Percentiles rank a stretch among this genome's conserved stretches.
Evolutionary conservation across 2,113 vertebrate genomes (phyloP).

Genomic region (Lamprotornis superbus): DNA sequence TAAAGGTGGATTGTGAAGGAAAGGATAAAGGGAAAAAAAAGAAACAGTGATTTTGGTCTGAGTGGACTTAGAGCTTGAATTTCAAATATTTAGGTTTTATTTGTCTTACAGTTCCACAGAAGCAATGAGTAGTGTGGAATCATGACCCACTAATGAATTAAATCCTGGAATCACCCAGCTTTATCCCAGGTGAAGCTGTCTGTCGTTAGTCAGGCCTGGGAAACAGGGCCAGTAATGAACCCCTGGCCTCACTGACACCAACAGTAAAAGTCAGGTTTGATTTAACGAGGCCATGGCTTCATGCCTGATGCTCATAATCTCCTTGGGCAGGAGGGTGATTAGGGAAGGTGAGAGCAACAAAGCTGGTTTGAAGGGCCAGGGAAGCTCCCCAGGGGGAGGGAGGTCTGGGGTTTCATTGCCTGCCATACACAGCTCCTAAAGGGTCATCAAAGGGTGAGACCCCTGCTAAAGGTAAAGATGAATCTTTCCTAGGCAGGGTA

Average conservation of each 20-base stretch:
- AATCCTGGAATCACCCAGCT: neutral
- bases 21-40: neutral
- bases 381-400: neutral
- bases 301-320: neutral
- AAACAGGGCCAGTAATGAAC: neutral
- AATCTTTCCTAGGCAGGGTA: neutral
- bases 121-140: neutral
- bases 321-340: neutral
- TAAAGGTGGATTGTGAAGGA: constrained; percentile 18
- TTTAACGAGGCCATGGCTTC: neutral
- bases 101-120: neutral
- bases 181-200: neutral
- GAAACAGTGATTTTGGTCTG: neutral
- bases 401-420: neutral
- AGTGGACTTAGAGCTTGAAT: neutral
- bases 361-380: neutral
- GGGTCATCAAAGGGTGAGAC: neutral
- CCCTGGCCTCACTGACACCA: neutral
- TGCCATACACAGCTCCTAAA: neutral
- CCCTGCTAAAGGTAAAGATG: neutral
- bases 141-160: neutral
- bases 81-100: neutral
- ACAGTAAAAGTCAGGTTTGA: neutral
- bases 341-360: neutral
- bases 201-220: neutral